phyloP scores from a whole-genome alignment of 2,113 vertebrate species.

The Paralichthys olivaceus region DNA sequence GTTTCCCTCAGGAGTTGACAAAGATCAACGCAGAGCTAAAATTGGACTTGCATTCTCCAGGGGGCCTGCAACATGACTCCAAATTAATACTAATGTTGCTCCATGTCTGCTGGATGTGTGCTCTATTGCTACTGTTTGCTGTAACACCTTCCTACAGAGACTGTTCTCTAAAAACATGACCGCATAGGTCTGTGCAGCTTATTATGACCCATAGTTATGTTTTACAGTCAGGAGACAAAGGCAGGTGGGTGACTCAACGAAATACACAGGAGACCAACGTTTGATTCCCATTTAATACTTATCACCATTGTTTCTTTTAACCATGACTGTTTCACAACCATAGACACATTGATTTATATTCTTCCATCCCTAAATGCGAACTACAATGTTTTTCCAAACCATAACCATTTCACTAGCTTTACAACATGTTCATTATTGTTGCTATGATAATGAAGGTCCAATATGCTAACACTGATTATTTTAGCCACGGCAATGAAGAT shows the following conservation, averaged over 20 bases:
- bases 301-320: background rate
- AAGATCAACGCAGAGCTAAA: background rate
- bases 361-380: too few species aligned
- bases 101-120: background rate
- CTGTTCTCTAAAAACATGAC: background rate
- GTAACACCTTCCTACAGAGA: background rate
- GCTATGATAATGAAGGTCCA: too few species aligned
- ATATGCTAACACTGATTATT: too few species aligned
- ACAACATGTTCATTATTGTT: background rate
- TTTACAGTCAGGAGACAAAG: too few species aligned
- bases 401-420: background rate
- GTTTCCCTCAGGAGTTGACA: background rate
- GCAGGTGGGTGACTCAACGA: too few species aligned
- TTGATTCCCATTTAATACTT: too few species aligned
- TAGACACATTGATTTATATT: too few species aligned
- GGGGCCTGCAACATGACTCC: background rate
- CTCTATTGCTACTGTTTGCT: background rate
- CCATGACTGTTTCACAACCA: background rate
- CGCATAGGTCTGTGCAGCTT: background rate
- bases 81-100: background rate
- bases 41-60: background rate
- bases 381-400: too few species aligned
- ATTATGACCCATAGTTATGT: background rate
- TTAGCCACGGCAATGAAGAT: too few species aligned
- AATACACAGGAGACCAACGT: background rate